Percentiles rank a stretch among this genome's conserved stretches.
These are phyloP conservation scores for Ispidina picta DNA, from an alignment of 2,797 vertebrate species.

Conservation along the genomic window DNA sequence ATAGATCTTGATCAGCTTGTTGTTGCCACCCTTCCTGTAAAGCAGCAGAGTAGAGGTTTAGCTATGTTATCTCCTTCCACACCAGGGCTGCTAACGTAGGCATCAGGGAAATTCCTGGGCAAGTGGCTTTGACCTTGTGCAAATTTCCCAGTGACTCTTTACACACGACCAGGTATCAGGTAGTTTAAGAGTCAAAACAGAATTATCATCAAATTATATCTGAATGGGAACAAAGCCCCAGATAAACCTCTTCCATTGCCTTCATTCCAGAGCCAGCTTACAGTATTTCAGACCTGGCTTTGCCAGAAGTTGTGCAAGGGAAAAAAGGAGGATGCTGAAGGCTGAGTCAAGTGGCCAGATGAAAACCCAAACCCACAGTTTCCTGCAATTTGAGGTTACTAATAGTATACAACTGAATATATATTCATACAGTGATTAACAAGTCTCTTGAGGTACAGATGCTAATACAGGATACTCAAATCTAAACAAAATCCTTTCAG, in stretches of 20 bases:
- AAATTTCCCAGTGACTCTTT: background rate
- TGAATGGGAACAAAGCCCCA: conserved; percentile 43
- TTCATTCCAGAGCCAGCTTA: conserved; percentile 22
- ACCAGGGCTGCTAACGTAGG: background rate
- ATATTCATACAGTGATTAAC: conserved; percentile 3
- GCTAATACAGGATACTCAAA: conserved; percentile 18
- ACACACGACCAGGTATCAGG: background rate
- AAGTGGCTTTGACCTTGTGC: background rate
- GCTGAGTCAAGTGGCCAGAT: background rate
- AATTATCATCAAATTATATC: conserved; percentile 23
- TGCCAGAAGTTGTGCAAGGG: conserved; percentile 19
- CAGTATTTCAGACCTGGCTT: background rate
- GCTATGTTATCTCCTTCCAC: background rate
- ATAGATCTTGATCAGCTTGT: conserved; percentile 97
- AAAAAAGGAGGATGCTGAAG: conserved; percentile 5
- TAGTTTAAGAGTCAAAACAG: conserved; percentile 14
- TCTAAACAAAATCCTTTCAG: conserved; percentile 45
- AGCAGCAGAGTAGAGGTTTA: conserved; percentile 21
- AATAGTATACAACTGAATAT: background rate
- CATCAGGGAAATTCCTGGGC: background rate
- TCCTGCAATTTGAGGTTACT: background rate
- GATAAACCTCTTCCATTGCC: conserved; percentile 22
- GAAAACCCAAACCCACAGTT: conserved; percentile 18
- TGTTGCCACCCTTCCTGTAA: conserved; percentile 94
- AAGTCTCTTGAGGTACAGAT: conserved; percentile 19